These are phyloP conservation scores for Tachyglossus aculeatus DNA, from an alignment of 2,797 vertebrate species.

Conservation along the genomic window DNA sequence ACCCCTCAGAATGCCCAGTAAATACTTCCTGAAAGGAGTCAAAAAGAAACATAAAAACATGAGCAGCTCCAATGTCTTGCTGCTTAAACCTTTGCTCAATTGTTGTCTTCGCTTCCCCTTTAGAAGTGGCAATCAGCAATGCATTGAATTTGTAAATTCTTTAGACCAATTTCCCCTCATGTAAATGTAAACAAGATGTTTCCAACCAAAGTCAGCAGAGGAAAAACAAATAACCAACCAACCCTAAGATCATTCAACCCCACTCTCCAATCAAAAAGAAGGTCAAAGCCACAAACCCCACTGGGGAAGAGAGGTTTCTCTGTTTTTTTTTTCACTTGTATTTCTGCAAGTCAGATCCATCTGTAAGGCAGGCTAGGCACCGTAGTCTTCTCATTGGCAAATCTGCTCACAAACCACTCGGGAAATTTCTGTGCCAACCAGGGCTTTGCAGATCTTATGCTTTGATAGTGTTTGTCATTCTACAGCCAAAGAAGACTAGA, in stretches of 20 bases:
- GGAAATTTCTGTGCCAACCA: background rate
- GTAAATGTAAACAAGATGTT: too few relatives aligned
- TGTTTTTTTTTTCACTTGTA: background rate
- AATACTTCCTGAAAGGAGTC: too few relatives aligned
- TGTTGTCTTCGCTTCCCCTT: too few relatives aligned
- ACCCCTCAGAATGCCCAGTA: too few relatives aligned
- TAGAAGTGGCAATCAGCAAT: too few relatives aligned
- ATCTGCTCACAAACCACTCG: background rate
- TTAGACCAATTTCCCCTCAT: background rate
- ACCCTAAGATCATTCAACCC: background rate
- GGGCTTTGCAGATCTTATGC: background rate
- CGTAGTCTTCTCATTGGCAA: background rate
- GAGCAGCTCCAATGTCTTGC: too few relatives aligned
- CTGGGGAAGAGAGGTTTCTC: background rate
- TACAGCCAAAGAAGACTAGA: background rate
- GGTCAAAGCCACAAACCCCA: background rate
- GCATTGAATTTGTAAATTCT: conserved; percentile 2
- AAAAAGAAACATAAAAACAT: too few relatives aligned
- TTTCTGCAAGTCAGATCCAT: conserved; percentile 1
- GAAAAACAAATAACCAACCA: conserved; percentile 3
- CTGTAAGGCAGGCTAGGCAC: background rate
- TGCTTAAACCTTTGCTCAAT: too few relatives aligned
- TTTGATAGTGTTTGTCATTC: background rate
- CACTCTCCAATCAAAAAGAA: background rate
- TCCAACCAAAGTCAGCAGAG: too few relatives aligned